These are phyloP conservation scores for Chirona hameri DNA, from an alignment of 2,888 invertebrate species.

Conservation along the genomic window DNA sequence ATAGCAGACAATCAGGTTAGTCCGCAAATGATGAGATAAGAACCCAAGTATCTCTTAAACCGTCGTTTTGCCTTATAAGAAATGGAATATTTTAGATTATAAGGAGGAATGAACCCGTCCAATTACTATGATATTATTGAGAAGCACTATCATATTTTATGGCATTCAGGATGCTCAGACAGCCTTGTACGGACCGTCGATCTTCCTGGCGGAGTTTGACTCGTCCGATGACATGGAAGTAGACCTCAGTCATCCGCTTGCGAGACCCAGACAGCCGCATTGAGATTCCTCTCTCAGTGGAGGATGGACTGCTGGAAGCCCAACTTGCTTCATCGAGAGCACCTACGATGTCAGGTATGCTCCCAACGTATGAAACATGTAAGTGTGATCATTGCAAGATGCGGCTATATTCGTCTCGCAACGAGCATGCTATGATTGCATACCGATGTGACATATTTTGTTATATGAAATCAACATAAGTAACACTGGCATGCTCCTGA, in stretches of 20 bases:
- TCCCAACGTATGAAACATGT: too few species aligned
- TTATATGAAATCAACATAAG: too few species aligned
- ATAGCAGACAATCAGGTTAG: conserved; percentile 39
- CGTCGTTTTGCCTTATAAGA: too few species aligned
- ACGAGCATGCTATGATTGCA: too few species aligned
- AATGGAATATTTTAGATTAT: too few species aligned
- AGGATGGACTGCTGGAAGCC: conserved; percentile 68
- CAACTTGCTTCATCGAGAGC: conserved; percentile 62
- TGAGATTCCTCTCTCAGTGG: conserved; percentile 52
- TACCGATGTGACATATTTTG: too few species aligned
- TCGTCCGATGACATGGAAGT: conserved; percentile 46
- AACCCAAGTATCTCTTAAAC: too few species aligned
- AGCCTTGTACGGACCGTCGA: conserved; percentile 55
- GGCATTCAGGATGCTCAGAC: conserved; percentile 54
- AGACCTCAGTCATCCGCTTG: conserved; percentile 55
- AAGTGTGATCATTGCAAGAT: too few species aligned
- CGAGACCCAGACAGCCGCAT: conserved; percentile 63
- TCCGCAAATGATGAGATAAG: not conserved
- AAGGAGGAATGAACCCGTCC: too few species aligned
- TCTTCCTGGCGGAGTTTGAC: conserved; percentile 55
- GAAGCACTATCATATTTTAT: not conserved
- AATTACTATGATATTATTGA: not conserved
- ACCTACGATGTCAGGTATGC: conserved; percentile 48
- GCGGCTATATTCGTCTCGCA: too few species aligned
- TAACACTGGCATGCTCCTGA: too few species aligned